phyloP scores from a whole-genome alignment of 2,113 vertebrate genomes.

The Halichoeres trimaculatus region DNA sequence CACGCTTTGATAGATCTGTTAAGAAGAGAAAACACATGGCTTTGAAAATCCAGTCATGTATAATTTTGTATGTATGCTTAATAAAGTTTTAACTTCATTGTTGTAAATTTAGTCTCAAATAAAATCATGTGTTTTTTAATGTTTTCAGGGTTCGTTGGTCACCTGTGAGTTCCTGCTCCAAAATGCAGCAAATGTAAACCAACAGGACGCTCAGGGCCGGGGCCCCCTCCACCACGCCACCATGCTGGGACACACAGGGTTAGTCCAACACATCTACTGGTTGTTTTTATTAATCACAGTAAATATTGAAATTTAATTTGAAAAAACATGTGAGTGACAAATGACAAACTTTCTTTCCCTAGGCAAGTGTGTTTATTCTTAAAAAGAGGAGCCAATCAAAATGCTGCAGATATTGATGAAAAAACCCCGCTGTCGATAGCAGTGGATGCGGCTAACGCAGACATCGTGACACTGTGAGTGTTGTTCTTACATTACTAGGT shows the following conservation, averaged over 20 bases:
- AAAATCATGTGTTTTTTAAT: too few relatives aligned
- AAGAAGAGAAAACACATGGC: too few relatives aligned
- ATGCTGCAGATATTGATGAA: slow-evolving; percentile 93
- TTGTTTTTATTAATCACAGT: too few relatives aligned
- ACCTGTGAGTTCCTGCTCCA: slow-evolving; percentile 98
- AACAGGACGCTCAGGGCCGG: slow-evolving; percentile 90
- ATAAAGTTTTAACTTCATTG: too few relatives aligned
- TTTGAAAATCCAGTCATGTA: too few relatives aligned
- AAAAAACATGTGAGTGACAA: too few relatives aligned
- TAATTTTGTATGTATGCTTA: too few relatives aligned
- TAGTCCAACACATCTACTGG: slow-evolving; percentile 17
- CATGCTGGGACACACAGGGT: slow-evolving; percentile 96
- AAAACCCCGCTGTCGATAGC: slow-evolving; percentile 94
- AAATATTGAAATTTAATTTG: not conserved
- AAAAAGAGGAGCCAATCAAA: slow-evolving; percentile 97
- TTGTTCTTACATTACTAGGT: not conserved
- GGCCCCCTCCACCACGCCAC: slow-evolving; percentile 97
- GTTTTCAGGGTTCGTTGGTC: slow-evolving; percentile 91
- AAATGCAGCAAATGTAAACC: slow-evolving; percentile 96
- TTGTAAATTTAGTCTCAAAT: too few relatives aligned
- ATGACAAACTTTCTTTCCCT: not conserved
- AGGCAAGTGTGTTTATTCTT: slow-evolving; percentile 98
- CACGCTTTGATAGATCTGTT: not conserved
- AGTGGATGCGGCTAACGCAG: slow-evolving; percentile 96
- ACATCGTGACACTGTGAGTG: slow-evolving; percentile 97